Percentiles rank a stretch among this genome's conserved stretches.
Evolutionary conservation across 1,140 invertebrate genomes (phyloP).

Genomic region (Drosophila aff.): DNA sequence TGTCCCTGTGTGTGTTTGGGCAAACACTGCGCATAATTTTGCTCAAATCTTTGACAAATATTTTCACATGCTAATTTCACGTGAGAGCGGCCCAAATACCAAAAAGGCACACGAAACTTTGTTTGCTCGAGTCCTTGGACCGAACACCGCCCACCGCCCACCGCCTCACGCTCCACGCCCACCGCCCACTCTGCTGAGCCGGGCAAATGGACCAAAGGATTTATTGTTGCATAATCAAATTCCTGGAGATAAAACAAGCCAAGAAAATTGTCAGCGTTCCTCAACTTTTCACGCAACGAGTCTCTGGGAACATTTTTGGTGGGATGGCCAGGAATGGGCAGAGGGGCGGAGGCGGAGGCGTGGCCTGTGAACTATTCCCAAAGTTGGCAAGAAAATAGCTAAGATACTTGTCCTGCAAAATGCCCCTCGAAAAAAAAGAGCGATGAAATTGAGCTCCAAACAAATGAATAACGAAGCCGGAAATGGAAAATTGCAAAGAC

Average conservation of each 20-base stretch:
- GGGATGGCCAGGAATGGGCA: background rate
- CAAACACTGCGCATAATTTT: constrained; percentile 83
- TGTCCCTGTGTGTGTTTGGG: constrained; percentile 60
- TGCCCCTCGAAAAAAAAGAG: background rate
- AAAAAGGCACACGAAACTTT: constrained; percentile 66
- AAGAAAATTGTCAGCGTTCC: constrained; percentile 74
- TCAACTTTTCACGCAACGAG: constrained; percentile 55
- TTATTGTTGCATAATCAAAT: constrained; percentile 81
- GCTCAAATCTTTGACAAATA: constrained; percentile 81
- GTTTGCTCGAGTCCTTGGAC: constrained; percentile 27
- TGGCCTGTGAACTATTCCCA: constrained; percentile 39
- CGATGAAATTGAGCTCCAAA: constrained; percentile 4
- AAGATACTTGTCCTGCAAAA: constrained; percentile 25
- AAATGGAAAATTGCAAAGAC: constrained; percentile 11
- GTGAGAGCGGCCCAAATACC: constrained; percentile 69
- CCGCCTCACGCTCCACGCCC: background rate
- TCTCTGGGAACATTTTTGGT: constrained; percentile 20
- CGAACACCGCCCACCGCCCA: background rate
- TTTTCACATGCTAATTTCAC: constrained; percentile 82
- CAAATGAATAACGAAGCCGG: constrained; percentile 1
- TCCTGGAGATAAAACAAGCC: constrained; percentile 70
- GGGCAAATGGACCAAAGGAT: constrained; percentile 75
- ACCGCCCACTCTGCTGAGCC: background rate
- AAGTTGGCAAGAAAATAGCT: constrained; percentile 32
- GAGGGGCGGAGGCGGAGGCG: background rate